Base-by-base conservation (phyloP, 2,113 vertebrate genomes). In the Paracanthobrama guichenoti region DNA sequence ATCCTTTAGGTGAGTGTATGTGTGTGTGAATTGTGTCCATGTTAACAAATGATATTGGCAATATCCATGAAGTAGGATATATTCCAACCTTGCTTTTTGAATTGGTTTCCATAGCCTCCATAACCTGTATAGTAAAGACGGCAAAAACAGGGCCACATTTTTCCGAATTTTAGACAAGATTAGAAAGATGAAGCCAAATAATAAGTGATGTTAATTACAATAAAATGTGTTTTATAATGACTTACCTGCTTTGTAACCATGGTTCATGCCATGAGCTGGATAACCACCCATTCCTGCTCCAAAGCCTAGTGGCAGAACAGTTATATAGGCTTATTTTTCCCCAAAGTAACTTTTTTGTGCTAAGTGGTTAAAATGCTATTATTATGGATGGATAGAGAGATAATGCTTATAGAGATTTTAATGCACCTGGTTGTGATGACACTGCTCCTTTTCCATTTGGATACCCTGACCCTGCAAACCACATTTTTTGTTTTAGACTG, bases 61-160 rank as follows among this genome's bases (percentile, higher is more conserved):
- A 73, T 14, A 73, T 46, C 12, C 16, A 69, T 72, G 12, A 72
- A n/a, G 42, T 72, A 24, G 67, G 9, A n/a, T 6, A 55, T 72
- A 72, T 46, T 46, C 42, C 26, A 1, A 72, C 6, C 50, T 18
- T 88, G 85, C 46, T 90, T 89, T 22, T 89, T 62, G 8, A 78
- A 57, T 85, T 90, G 88, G 10, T 84, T 88, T 48, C 66, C 84
- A 77, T 89, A 87, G n/a, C 89, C 82, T 80, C 88, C 85, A 42
- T 28, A 46, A 11, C 76, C 89, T 91, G 48, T 13, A 71, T 0
- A 55, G 16, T 60, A 24, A 3, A 83, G 24, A 12, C 2, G 11
- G 39, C 12, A 24, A 10, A 28, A 69, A 16, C 7, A 50, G 14
- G 6, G 28, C 5, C 4, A 35, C 0, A 18, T 18, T 18, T 16